Conservation (phyloP, 30 jellyfish, hydroid and myxozoan genomes). For the Catostylus mosaicus region DNA sequence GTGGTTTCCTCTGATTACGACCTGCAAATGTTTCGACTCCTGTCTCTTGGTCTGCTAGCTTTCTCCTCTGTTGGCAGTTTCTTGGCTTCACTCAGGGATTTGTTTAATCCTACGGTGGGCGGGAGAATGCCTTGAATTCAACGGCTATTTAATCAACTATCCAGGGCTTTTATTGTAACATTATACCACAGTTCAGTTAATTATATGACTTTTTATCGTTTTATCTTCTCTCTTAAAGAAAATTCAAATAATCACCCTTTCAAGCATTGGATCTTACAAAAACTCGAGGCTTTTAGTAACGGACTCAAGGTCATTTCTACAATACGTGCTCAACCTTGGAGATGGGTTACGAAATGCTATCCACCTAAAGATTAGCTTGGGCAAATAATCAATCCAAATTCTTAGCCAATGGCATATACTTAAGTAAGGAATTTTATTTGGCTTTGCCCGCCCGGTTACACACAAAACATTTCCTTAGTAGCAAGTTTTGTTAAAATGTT, state of each 20-base stretch:
- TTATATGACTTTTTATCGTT: background rate
- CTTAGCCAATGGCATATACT: background rate
- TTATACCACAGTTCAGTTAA: background rate
- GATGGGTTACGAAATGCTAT: background rate
- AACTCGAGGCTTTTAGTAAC: too few species aligned
- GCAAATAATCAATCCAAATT: background rate
- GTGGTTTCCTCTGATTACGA: slow-evolving; percentile 20
- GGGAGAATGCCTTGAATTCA: slow-evolving; percentile 6
- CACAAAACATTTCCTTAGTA: background rate
- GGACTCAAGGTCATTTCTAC: too few species aligned
- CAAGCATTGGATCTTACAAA: too few species aligned
- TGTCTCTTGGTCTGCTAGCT: background rate
- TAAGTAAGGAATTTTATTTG: background rate
- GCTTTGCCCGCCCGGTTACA: background rate
- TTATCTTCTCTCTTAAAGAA: background rate
- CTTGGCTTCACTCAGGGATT: slow-evolving; percentile 19
- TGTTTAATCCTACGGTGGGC: slow-evolving; percentile 24
- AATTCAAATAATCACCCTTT: too few species aligned
- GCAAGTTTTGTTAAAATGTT: too few species aligned
- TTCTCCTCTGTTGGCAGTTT: background rate
- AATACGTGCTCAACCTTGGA: too few species aligned
- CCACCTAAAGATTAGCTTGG: background rate
- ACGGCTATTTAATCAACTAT: background rate
- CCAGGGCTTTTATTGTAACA: background rate
- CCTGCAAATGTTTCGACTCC: slow-evolving; percentile 19